Conservation (phyloP, 2,888 invertebrate genomes). For the Odontomyia ornata region DNA sequence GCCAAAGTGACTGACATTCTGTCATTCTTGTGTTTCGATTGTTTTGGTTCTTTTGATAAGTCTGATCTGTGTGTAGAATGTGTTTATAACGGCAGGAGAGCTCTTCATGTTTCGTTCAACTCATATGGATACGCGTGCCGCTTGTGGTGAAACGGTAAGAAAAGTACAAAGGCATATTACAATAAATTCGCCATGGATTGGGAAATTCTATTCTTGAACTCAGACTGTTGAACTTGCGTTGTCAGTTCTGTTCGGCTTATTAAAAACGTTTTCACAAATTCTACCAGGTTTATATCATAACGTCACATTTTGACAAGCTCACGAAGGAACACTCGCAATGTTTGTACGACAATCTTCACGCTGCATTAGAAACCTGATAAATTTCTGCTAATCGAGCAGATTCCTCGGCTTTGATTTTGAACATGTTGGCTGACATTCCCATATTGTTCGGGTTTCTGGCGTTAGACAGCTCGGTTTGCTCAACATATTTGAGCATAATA, state of each 20-base stretch:
- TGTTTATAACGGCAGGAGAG: too few relatives aligned
- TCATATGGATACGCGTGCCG: too few relatives aligned
- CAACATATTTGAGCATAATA: slow-evolving; percentile 87
- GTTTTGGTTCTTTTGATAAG: too few relatives aligned
- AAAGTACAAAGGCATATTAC: slow-evolving; percentile 86
- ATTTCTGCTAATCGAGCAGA: slow-evolving; percentile 88
- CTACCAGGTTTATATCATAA: slow-evolving; percentile 81
- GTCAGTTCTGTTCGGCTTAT: slow-evolving; percentile 69
- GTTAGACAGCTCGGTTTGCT: slow-evolving; percentile 94
- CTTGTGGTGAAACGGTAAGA: slow-evolving; percentile 76
- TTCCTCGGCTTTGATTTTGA: slow-evolving; percentile 82
- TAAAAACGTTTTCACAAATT: slow-evolving; percentile 82
- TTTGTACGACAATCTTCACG: slow-evolving; percentile 89
- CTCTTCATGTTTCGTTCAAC: too few relatives aligned
- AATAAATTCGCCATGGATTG: slow-evolving; percentile 83
- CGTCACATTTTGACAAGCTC: slow-evolving; percentile 88
- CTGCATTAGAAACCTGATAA: slow-evolving; percentile 82
- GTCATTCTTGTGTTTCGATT: too few relatives aligned
- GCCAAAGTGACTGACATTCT: too few relatives aligned
- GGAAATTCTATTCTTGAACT: slow-evolving; percentile 85
- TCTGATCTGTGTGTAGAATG: too few relatives aligned
- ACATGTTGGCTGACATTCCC: slow-evolving; percentile 85
- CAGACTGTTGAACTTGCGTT: slow-evolving; percentile 70
- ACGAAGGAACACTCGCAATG: slow-evolving; percentile 83
- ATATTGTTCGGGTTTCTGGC: slow-evolving; percentile 94